Conservation (phyloP, 2,797 vertebrate genomes). For the Cygnus olor region DNA sequence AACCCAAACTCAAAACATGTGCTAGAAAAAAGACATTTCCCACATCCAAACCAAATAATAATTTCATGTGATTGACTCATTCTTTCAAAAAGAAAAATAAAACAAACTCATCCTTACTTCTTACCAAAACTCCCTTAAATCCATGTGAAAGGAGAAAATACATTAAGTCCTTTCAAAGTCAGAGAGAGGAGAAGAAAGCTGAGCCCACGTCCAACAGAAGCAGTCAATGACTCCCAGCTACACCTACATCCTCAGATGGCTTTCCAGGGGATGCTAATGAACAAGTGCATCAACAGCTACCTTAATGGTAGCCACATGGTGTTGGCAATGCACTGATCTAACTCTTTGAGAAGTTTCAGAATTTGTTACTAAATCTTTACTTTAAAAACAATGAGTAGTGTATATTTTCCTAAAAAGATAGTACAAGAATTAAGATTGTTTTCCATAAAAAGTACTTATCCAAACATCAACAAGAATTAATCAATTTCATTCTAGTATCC, state of each 20-base stretch:
- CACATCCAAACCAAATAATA: background rate
- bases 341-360: background rate
- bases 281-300: background rate
- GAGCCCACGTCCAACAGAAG: background rate
- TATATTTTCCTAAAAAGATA: background rate
- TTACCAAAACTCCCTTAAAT: background rate
- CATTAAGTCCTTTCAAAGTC: background rate
- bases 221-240: background rate
- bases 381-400: background rate
- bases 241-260: fast-evolving
- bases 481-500: background rate
- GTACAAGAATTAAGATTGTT: background rate
- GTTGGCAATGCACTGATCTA: background rate
- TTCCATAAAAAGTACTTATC: background rate
- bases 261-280: background rate
- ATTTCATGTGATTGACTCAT: background rate
- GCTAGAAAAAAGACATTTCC: background rate
- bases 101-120: background rate
- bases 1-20: background rate
- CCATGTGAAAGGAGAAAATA: background rate
- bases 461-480: background rate
- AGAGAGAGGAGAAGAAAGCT: background rate
- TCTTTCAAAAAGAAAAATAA: background rate
- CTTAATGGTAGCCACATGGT: background rate
- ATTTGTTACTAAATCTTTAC: background rate